These are phyloP conservation scores for Ataeniobius toweri DNA, from an alignment of 2,797 vertebrate species.

Conservation along the genomic window DNA sequence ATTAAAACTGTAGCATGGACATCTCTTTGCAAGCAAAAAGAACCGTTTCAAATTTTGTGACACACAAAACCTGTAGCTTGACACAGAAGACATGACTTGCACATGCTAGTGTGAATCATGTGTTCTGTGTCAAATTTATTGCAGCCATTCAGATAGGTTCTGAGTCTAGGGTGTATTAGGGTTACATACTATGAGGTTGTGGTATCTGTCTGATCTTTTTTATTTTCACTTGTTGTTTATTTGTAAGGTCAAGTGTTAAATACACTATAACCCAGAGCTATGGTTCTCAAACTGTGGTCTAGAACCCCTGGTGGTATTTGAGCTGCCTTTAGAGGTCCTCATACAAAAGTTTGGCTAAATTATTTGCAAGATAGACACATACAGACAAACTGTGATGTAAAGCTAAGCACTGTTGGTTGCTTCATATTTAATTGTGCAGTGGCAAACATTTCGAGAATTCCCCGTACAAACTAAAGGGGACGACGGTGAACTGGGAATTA, in stretches of 20 bases:
- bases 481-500: background rate
- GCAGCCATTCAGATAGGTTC: background rate
- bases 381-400: background rate
- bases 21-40: background rate
- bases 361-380: background rate
- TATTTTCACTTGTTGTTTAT: background rate
- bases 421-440: no score
- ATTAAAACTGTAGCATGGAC: background rate
- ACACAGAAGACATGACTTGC: no score
- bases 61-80: constrained; percentile 3
- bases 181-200: constrained; percentile 1
- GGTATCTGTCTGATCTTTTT: background rate
- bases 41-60: background rate
- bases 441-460: no score
- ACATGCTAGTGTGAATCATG: background rate
- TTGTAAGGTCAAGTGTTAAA: background rate
- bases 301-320: no score
- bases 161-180: background rate
- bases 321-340: no score
- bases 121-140: background rate
- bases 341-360: no score
- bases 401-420: no score
- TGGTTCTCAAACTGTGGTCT: background rate
- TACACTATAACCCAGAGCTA: background rate
- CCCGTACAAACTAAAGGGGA: background rate